Conservation (phyloP, 1,140 invertebrate species). For the Ips typographus region DNA sequence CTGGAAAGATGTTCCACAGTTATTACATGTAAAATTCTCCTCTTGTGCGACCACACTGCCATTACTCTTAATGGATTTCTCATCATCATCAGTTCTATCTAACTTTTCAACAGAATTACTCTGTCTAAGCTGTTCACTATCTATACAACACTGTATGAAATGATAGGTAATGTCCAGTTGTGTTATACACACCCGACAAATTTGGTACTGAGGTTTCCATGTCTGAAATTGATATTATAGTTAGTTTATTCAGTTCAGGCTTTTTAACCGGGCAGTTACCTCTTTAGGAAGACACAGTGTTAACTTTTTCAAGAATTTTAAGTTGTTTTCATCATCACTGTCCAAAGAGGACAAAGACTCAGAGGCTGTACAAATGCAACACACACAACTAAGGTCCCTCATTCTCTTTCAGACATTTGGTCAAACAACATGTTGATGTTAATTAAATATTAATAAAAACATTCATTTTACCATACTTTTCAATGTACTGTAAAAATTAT, state of each 20-base stretch:
- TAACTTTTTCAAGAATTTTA: constrained; percentile 30
- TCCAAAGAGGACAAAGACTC: constrained; percentile 12
- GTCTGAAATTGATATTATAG: constrained; percentile 11
- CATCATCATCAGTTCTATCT: background rate
- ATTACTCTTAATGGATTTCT: background rate
- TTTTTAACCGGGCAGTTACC: constrained; percentile 16
- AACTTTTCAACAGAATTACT: background rate
- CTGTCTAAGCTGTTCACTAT: constrained; percentile 26
- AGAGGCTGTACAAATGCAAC: constrained; percentile 25
- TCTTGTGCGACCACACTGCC: background rate
- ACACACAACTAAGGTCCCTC: background rate
- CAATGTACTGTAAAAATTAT: too few species aligned
- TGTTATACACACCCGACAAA: constrained; percentile 21
- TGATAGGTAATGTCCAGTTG: constrained; percentile 24
- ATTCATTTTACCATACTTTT: too few species aligned
- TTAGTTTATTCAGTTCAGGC: constrained; percentile 1
- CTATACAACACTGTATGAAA: constrained; percentile 26
- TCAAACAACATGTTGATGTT: too few species aligned
- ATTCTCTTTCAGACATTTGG: too few species aligned
- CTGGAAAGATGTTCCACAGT: constrained; percentile 25
- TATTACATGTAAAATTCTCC: constrained; percentile 20
- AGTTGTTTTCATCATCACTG: constrained; percentile 12
- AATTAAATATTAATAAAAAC: too few species aligned
- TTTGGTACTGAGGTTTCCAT: constrained; percentile 25
- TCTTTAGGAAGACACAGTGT: constrained; percentile 27